Evolutionary conservation across 2,888 invertebrate genomes (phyloP).

Genomic region (Phymatocera aterrima): DNA sequence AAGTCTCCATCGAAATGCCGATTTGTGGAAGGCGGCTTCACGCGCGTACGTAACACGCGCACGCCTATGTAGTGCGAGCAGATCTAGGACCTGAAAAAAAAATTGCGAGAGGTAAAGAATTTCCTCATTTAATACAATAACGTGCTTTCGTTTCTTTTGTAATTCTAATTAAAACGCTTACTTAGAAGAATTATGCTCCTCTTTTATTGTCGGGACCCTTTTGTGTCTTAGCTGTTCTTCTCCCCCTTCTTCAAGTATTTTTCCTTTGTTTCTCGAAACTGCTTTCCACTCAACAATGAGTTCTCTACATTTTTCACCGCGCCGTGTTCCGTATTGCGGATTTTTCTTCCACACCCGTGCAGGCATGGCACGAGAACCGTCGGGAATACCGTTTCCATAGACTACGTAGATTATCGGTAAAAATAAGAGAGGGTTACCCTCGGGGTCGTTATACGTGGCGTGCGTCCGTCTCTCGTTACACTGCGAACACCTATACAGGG

Average conservation of each 20-base stretch:
- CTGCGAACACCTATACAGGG: not conserved
- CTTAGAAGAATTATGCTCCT: conserved; percentile 21
- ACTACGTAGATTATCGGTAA: not conserved
- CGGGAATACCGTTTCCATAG: conserved; percentile 7
- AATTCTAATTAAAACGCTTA: conserved; percentile 29
- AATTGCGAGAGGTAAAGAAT: not conserved
- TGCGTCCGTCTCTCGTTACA: not conserved
- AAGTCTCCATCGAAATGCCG: too few relatives aligned
- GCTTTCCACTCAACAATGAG: conserved; percentile 26
- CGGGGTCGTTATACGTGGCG: not conserved
- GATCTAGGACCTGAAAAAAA: too few relatives aligned
- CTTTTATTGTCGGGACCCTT: conserved; percentile 13
- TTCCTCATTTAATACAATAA: conserved; percentile 13
- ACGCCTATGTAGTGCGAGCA: too few relatives aligned
- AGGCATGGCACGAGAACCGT: not conserved
- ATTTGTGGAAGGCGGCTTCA: too few relatives aligned
- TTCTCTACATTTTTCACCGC: conserved; percentile 19
- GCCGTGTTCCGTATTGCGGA: not conserved
- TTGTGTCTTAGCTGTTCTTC: not conserved
- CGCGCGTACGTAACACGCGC: too few relatives aligned
- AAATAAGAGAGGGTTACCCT: conserved; percentile 19
- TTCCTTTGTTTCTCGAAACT: conserved; percentile 28
- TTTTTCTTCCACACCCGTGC: not conserved
- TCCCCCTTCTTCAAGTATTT: not conserved
- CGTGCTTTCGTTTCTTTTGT: not conserved